Percentiles rank a stretch among this genome's conserved stretches.
Conservation (phyloP, 2,797 vertebrate species). For the Steatocranus sp. region DNA sequence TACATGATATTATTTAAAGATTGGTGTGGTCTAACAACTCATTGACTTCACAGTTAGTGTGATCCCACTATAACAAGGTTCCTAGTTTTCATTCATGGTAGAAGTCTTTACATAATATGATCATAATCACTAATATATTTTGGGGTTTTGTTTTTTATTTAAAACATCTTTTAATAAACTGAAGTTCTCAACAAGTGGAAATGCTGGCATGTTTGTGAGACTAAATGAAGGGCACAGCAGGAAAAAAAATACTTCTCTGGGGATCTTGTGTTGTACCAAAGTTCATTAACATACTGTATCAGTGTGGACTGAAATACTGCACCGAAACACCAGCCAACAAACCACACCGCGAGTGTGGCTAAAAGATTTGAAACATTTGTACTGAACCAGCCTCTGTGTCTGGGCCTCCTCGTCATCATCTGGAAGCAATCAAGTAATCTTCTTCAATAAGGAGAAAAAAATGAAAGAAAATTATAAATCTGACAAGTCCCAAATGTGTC, state of each 20-base stretch:
- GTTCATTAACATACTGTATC: not conserved
- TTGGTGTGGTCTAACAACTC: not conserved
- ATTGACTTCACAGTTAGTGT: not conserved
- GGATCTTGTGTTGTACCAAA: not conserved
- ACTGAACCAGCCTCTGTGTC: not conserved
- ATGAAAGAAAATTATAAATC: constrained; percentile 1
- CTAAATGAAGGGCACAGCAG: accelerated
- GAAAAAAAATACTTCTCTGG: accelerated
- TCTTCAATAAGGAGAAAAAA: not conserved
- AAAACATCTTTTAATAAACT: not conserved
- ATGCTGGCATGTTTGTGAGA: not conserved
- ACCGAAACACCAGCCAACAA: accelerated
- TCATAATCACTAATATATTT: not conserved
- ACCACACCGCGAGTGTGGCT: not conserved
- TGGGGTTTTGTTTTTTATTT: not conserved
- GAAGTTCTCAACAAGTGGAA: not conserved
- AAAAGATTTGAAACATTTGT: constrained; percentile 5
- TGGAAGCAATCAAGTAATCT: constrained; percentile 60
- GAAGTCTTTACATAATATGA: not conserved
- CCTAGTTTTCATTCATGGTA: not conserved
- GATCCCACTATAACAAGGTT: not conserved
- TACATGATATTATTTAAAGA: not conserved
- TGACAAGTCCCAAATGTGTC: constrained; percentile 32
- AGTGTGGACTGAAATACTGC: not conserved
- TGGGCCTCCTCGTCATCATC: constrained; percentile 31